phyloP scores from a whole-genome alignment of 2,113 vertebrate species.

The Syngnathus typhle region DNA sequence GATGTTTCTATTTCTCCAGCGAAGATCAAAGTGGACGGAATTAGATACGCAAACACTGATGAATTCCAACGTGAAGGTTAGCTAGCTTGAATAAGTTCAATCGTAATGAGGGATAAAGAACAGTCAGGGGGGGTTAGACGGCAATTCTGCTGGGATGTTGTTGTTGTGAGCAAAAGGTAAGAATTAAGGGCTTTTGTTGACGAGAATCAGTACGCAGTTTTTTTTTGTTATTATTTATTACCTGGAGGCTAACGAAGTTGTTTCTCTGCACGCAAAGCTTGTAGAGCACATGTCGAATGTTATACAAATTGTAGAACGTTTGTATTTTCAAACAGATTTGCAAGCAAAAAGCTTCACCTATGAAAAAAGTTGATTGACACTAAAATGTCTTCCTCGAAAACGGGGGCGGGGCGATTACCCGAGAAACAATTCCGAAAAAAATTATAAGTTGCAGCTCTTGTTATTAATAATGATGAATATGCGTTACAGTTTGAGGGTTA shows the following conservation, averaged over 20 bases:
- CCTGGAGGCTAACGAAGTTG: not conserved
- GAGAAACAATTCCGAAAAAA: too few relatives aligned
- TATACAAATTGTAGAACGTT: not conserved
- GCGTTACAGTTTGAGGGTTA: not conserved
- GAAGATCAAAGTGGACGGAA: constrained; percentile 11
- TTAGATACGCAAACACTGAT: constrained; percentile 6
- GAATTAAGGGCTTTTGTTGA: constrained; percentile 1
- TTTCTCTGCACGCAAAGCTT: not conserved
- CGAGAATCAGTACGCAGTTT: not conserved
- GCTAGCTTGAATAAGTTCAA: constrained; percentile 8
- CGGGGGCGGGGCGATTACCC: too few relatives aligned
- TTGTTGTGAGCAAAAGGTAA: not conserved
- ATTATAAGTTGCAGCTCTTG: too few relatives aligned
- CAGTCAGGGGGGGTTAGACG: constrained; percentile 5
- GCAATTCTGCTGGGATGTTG: constrained; percentile 4
- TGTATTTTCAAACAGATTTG: not conserved
- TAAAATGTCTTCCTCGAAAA: too few relatives aligned
- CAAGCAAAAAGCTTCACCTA: not conserved
- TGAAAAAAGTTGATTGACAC: too few relatives aligned
- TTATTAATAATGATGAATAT: not conserved
- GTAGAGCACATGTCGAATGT: not conserved
- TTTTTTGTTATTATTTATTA: not conserved
- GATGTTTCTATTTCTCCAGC: not conserved
- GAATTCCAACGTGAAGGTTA: constrained; percentile 5
- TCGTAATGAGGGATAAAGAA: constrained; percentile 10